These are phyloP conservation scores for Theropithecus gelada DNA, from an alignment of 2,113 vertebrate species.

Conservation along the genomic window DNA sequence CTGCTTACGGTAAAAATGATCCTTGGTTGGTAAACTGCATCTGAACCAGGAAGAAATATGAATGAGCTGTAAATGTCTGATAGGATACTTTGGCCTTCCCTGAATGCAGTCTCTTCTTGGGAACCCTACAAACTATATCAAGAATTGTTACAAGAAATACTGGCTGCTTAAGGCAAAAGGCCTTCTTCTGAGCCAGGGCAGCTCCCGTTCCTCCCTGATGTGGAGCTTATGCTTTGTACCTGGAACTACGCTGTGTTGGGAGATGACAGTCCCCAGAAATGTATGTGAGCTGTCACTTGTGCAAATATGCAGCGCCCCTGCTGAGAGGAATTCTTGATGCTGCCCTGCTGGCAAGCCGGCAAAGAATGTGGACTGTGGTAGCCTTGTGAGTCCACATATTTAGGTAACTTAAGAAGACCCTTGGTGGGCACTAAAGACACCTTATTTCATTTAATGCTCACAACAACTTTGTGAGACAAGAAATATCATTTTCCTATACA, in stretches of 20 bases:
- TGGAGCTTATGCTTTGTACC: neutral
- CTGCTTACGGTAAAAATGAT: conserved; percentile 24
- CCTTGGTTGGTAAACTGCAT: neutral
- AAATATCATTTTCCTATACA: neutral
- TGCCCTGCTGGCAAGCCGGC: neutral
- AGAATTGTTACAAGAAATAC: neutral
- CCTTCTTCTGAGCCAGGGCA: neutral
- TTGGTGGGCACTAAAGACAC: neutral
- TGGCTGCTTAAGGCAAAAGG: neutral
- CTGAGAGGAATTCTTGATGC: neutral
- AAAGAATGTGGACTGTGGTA: neutral
- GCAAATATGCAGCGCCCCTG: neutral
- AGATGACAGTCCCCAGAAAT: neutral
- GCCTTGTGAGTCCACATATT: neutral
- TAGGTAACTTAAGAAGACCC: neutral
- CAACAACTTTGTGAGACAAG: neutral
- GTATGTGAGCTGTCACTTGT: neutral
- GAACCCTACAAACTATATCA: neutral
- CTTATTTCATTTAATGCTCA: neutral
- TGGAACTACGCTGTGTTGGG: neutral
- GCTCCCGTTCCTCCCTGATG: neutral
- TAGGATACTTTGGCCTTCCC: neutral
- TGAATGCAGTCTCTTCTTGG: neutral
- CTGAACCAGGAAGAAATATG: neutral
- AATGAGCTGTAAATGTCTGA: neutral